Conservation (phyloP, 2,888 invertebrate species). For the Bellardia pandia region DNA sequence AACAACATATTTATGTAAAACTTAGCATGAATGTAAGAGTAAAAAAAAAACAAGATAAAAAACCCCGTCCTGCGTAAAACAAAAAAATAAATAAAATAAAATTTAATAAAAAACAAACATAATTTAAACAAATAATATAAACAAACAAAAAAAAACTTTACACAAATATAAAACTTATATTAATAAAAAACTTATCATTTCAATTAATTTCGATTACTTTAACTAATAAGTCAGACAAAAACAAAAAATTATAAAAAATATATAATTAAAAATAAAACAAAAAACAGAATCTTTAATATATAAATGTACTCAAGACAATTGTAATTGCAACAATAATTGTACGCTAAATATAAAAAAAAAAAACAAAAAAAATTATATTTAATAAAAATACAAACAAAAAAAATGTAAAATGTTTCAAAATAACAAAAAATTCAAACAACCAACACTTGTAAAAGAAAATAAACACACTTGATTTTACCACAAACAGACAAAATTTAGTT, state of each 20-base stretch:
- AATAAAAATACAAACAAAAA: slow-evolving; percentile 63
- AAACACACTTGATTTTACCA: slow-evolving; percentile 55
- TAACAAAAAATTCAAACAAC: slow-evolving; percentile 51
- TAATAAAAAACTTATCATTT: slow-evolving; percentile 68
- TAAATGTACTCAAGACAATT: slow-evolving; percentile 84
- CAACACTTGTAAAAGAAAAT: slow-evolving; percentile 18
- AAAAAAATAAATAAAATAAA: slow-evolving; percentile 67
- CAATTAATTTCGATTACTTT: slow-evolving; percentile 71
- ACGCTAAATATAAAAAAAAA: slow-evolving; percentile 78
- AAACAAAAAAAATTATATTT: slow-evolving; percentile 64
- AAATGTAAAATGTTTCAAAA: slow-evolving; percentile 81
- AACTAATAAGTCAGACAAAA: slow-evolving; percentile 67
- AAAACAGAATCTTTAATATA: slow-evolving; percentile 74
- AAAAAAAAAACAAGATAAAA: slow-evolving; percentile 75
- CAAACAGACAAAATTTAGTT: slow-evolving; percentile 42
- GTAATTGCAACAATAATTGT: slow-evolving; percentile 84
- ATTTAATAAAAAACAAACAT: slow-evolving; percentile 76
- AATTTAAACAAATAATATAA: slow-evolving; percentile 79
- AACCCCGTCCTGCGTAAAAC: slow-evolving; percentile 83
- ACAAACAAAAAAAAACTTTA: slow-evolving; percentile 70
- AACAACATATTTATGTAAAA: slow-evolving; percentile 82
- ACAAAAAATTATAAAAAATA: slow-evolving; percentile 61
- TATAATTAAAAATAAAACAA: slow-evolving; percentile 37
- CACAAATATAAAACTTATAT: slow-evolving; percentile 68
- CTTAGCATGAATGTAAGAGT: slow-evolving; percentile 73